Conservation (phyloP, 2,888 invertebrate species). For the Epinotia demarniana region DNA sequence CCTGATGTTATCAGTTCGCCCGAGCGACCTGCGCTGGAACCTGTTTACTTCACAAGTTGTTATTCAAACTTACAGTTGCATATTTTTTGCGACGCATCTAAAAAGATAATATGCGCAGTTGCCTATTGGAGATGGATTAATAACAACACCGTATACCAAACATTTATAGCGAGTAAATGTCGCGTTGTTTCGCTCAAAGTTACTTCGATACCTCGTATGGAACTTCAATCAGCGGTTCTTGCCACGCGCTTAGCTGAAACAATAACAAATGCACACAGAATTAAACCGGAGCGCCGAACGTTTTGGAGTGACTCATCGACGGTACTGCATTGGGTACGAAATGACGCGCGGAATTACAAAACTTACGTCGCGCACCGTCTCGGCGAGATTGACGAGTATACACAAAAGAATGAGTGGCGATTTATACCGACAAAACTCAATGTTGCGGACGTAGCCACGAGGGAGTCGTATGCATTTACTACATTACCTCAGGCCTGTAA, state of each 20-base stretch:
- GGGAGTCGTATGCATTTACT: background rate
- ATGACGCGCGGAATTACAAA: conserved; percentile 47
- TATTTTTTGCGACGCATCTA: background rate
- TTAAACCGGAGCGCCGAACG: background rate
- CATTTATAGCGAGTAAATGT: conserved; percentile 15
- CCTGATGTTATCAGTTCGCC: background rate
- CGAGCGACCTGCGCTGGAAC: background rate
- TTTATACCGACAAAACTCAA: conserved; percentile 52
- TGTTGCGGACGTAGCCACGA: conserved; percentile 45
- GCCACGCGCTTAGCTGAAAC: background rate
- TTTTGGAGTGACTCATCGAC: conserved; percentile 50
- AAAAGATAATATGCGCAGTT: background rate
- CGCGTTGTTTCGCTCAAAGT: background rate
- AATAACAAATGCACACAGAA: conserved; percentile 19
- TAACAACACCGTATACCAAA: background rate
- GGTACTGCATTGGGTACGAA: conserved; percentile 49
- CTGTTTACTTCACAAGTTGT: background rate
- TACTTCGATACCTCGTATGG: background rate
- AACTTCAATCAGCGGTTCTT: background rate
- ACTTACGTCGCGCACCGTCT: conserved; percentile 48
- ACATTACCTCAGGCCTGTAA: background rate
- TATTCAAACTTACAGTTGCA: conserved; percentile 14
- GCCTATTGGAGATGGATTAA: conserved; percentile 2
- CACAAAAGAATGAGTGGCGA: conserved; percentile 49
- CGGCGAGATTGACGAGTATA: conserved; percentile 50